Percentiles rank a stretch among this genome's conserved stretches.
These are phyloP conservation scores for Agelaius tricolor DNA, from an alignment of 2,113 vertebrate species.

Conservation along the genomic window DNA sequence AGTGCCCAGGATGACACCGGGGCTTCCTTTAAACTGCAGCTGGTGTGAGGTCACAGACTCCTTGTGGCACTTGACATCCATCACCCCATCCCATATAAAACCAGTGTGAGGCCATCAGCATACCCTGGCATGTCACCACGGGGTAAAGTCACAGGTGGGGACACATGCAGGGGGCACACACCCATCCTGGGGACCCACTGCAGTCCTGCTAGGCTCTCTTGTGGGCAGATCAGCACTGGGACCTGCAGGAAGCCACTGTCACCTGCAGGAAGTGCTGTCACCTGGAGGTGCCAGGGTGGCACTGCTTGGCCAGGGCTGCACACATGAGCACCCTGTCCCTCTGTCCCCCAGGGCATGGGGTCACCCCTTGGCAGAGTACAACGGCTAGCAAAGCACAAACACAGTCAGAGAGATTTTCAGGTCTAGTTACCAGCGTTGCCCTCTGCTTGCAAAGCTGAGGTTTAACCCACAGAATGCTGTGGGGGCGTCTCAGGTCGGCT, in stretches of 20 bases:
- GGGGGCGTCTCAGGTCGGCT: not conserved
- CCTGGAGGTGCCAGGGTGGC: not conserved
- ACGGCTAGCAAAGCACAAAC: not conserved
- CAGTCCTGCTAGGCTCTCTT: not conserved
- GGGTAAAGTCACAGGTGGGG: not conserved
- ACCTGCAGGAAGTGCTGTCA: not conserved
- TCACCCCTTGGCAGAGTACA: not conserved
- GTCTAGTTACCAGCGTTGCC: not conserved
- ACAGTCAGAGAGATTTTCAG: not conserved
- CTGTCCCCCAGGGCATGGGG: accelerated
- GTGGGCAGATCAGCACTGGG: accelerated
- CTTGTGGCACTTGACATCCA: not conserved
- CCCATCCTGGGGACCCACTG: not conserved
- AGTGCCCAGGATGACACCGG: accelerated
- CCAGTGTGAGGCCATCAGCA: not conserved
- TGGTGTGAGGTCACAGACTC: not conserved
- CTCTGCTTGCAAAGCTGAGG: not conserved
- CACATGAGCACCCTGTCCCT: not conserved
- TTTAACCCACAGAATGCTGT: not conserved
- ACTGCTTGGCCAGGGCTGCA: accelerated
- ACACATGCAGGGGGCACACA: not conserved
- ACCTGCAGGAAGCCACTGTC: not conserved
- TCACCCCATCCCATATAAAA: not conserved
- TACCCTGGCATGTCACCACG: not conserved
- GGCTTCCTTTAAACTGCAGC: not conserved